Conservation (phyloP, 2,888 invertebrate genomes). For the Maniola hyperantus region DNA sequence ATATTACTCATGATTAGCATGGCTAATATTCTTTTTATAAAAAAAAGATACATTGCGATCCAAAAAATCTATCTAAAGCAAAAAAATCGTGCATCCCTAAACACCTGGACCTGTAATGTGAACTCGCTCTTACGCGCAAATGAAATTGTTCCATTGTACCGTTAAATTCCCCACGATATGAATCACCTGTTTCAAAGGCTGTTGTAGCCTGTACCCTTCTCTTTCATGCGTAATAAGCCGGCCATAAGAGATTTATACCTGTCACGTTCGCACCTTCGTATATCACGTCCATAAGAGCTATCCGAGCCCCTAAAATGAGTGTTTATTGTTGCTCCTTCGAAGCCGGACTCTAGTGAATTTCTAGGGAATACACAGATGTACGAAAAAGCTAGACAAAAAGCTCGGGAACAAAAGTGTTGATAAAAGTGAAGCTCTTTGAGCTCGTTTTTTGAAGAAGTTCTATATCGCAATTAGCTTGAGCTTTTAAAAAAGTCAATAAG, state of each 20-base stretch:
- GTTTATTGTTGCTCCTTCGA: constrained; percentile 73
- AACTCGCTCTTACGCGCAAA: constrained; percentile 26
- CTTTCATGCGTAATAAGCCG: constrained; percentile 54
- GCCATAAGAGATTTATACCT: constrained; percentile 52
- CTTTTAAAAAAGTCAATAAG: too few species aligned
- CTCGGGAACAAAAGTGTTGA: too few species aligned
- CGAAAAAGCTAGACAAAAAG: not conserved
- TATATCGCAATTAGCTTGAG: too few species aligned
- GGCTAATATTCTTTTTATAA: too few species aligned
- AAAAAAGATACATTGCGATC: too few species aligned
- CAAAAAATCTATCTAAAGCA: too few species aligned
- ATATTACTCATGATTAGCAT: too few species aligned
- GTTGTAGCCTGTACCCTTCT: constrained; percentile 44
- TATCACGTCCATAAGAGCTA: constrained; percentile 66
- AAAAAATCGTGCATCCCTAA: too few species aligned
- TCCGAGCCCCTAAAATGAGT: constrained; percentile 74
- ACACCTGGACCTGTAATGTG: not conserved
- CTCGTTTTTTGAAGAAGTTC: too few species aligned
- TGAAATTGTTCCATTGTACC: constrained; percentile 34
- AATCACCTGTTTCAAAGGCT: constrained; percentile 39
- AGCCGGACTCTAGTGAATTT: constrained; percentile 56
- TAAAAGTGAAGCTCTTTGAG: too few species aligned
- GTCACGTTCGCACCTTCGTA: constrained; percentile 66
- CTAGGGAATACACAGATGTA: constrained; percentile 17
- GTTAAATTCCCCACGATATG: constrained; percentile 39